phyloP scores from a whole-genome alignment of 1,140 invertebrate species.

The Phthorimaea operculella region DNA sequence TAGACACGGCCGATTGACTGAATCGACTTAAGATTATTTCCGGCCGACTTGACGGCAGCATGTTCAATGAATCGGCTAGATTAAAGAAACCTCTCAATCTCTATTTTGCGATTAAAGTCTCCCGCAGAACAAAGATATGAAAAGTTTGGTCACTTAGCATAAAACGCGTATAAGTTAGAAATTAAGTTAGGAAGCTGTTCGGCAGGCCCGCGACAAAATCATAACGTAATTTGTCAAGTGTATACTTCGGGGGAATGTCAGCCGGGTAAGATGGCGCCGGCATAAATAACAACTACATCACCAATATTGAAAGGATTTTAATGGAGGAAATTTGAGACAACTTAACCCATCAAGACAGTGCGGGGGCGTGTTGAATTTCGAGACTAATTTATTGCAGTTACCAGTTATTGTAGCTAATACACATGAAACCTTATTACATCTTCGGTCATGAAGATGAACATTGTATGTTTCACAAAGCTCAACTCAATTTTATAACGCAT shows the following conservation, averaged over 20 bases:
- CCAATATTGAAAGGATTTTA: background rate
- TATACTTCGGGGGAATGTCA: conserved; percentile 6
- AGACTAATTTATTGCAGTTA: too few species aligned
- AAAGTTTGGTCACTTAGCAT: conserved; percentile 34
- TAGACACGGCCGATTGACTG: background rate
- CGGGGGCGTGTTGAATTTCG: background rate
- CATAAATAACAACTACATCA: background rate
- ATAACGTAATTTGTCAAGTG: conserved; percentile 52
- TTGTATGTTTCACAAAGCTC: too few species aligned
- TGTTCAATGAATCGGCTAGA: background rate
- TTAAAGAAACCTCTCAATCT: background rate
- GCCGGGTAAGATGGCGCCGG: background rate
- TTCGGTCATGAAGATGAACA: too few species aligned
- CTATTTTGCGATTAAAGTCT: background rate
- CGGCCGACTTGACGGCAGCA: background rate
- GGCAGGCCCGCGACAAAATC: conserved; percentile 36
- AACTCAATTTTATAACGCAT: too few species aligned
- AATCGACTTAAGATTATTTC: background rate
- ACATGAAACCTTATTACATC: too few species aligned
- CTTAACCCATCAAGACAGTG: background rate
- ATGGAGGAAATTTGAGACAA: background rate
- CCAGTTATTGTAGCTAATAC: too few species aligned
- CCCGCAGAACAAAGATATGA: background rate
- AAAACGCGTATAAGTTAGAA: conserved; percentile 32
- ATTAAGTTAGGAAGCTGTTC: conserved; percentile 35